Evolutionary conservation across 2,797 vertebrate species (phyloP), one percentile per base, ranked within the genome.

Genomic region (Myotis vivesi): DNA sequence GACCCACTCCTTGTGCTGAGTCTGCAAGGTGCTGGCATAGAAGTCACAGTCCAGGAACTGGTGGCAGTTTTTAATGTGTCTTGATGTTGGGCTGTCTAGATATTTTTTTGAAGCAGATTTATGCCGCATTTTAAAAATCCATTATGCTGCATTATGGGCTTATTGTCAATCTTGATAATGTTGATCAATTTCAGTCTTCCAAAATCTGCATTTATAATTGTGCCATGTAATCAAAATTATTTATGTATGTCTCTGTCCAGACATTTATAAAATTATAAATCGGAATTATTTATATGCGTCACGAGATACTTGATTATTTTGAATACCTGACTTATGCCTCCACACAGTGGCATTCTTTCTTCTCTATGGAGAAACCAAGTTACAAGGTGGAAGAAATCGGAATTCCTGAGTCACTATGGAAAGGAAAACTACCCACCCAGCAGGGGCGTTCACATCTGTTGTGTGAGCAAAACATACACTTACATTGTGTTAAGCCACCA

Each of bases 141-240:
- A 96, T 97, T 96, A 96, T 89, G 82, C 64, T 95, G 85, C 86
- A 79, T 96, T 87, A 91, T 89, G 92, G 94, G 75, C n/a, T 86
- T 71, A 68, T 93, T 96, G 85, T 96, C 86, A 95, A 91, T 97
- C 92, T 51, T 41, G 88, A 93, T 94, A 55, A 96, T 87, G 96
- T 77, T 81, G 93, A 97, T 97, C 96, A 93, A 94, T 91, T 92
- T 96, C 94, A 96, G 71, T 76, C 96, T 95, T 93, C 96, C 86
- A 76, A 96, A 97, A 95, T 95, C 89, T 95, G 92, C 90, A 87
- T 96, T 95, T 97, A 96, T 96, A 95, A 97, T 96, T 96, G 62
- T 95, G 94, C 91, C 86, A 84, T 79, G 86, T 93, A 93, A 95
- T 96, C 96, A 97, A 90, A 97, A 89, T 96, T 96, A 92, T 97